Base-by-base conservation (phyloP, 1,140 invertebrate genomes). In the Drosophila nigrodunni region DNA sequence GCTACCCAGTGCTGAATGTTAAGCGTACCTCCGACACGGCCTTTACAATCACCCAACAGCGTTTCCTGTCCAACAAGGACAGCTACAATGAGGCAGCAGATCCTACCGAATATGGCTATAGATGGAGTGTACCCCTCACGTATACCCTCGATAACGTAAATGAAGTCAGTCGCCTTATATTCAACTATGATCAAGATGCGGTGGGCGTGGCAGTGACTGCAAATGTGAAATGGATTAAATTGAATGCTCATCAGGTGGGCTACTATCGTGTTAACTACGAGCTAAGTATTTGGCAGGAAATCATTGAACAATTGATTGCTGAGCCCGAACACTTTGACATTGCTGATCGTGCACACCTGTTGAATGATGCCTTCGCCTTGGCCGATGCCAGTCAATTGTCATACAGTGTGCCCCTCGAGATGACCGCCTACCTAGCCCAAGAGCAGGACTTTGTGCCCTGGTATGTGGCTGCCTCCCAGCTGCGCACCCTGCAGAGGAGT, bases 181-280 rank as follows among this genome's bases (percentile, higher is more conserved):
- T 80, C 18, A 13, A 72, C 2, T 59, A 83, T 30, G 18, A 83
- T 30, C 7, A 64, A 0, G 65, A 75, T 6, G 0, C 11, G 1
- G 59, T 61, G 6, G 35, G 7, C 8, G 65, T 91, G 13, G 11
- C 46, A 0, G 41, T 70, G 1, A 11, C 7, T 2, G 10, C 15
- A 13, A 44, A 74, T 34, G 93, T 93, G 0, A 93, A 93, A 13
- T 98, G 96, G 96, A 92, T 98, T 2, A 98, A 98, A 93, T 94
- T 98, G 50, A 99, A 99, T 88, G 94, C 94, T 13, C 94, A 96
- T 59, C 96, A 98, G 93, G 93, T 95, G 15, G 97, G 97, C 0
- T 98, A 96, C 87, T 98, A 98, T 91, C 94, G 97, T 37, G 96
- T 98, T 0, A 97, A 98, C 90, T 98, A 98, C 81, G 92, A 95